A percentile compares a stretch with the other conserved stretches of the same genome.
Conservation (phyloP, 1,140 invertebrate genomes). For the Musca vetustissima region DNA sequence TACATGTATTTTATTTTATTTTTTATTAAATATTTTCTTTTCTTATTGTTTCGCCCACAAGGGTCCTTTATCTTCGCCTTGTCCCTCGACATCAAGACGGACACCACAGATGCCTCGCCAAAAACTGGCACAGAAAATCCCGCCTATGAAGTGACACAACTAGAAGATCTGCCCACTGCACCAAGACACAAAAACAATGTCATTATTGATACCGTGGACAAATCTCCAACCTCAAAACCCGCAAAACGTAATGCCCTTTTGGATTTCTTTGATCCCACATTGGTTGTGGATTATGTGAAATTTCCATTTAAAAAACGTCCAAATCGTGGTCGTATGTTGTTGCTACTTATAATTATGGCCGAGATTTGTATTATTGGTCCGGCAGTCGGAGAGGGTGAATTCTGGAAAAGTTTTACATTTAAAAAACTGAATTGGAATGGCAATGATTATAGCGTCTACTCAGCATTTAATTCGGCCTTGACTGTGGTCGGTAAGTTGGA, state of each 20-base stretch:
- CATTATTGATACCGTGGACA: slow-evolving; percentile 10
- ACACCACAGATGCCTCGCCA: not conserved
- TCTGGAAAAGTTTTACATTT: slow-evolving; percentile 48
- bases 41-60: slow-evolving; percentile 26
- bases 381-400: slow-evolving; percentile 43
- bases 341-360: slow-evolving; percentile 44
- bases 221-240: slow-evolving; percentile 19
- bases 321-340: slow-evolving; percentile 42
- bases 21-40: too few relatives aligned
- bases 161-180: slow-evolving; percentile 22
- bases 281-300: slow-evolving; percentile 45
- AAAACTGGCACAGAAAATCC: slow-evolving; percentile 42
- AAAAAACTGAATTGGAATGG: slow-evolving; percentile 54
- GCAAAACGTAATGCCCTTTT: slow-evolving; percentile 31
- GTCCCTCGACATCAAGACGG: slow-evolving; percentile 37
- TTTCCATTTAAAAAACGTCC: slow-evolving; percentile 46
- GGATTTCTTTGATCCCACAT: slow-evolving; percentile 52
- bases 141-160: slow-evolving; percentile 38
- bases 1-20: slow-evolving; percentile 31
- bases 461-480: slow-evolving; percentile 40
- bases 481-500: slow-evolving; percentile 31
- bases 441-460: slow-evolving; percentile 45
- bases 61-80: slow-evolving; percentile 45
- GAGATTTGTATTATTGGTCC: slow-evolving; percentile 50
- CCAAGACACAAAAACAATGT: slow-evolving; percentile 25